phyloP scores from a whole-genome alignment of 23 tunicate genomes.

The Halocynthia roretzi region DNA sequence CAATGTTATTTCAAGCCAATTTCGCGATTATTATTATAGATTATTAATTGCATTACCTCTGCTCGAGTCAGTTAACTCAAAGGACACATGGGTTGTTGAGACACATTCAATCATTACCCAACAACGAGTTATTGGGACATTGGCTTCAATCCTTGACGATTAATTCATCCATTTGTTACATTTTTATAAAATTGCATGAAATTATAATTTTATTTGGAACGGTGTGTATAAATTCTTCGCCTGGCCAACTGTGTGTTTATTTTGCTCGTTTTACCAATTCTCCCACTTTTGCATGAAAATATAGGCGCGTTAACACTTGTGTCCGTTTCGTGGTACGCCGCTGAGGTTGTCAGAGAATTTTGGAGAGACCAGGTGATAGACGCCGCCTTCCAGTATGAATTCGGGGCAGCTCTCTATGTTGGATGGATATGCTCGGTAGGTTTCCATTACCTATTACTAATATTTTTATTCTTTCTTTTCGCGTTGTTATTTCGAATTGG shows the following conservation, averaged over 20 bases:
- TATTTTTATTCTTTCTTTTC: not conserved
- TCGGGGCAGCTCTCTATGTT: slow-evolving; percentile 65
- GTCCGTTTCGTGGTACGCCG: slow-evolving; percentile 84
- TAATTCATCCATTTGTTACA: not conserved
- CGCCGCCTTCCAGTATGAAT: slow-evolving; percentile 49
- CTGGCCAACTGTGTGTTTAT: too few relatives aligned
- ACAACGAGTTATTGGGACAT: too few relatives aligned
- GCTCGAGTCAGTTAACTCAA: too few relatives aligned
- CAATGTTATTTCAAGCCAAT: too few relatives aligned
- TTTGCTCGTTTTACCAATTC: too few relatives aligned
- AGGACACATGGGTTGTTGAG: too few relatives aligned
- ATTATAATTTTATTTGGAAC: not conserved
- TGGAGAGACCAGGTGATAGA: not conserved
- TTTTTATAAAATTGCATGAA: not conserved
- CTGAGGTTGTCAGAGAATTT: slow-evolving; percentile 52
- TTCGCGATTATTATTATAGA: too few relatives aligned
- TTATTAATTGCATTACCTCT: too few relatives aligned
- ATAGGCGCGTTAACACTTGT: slow-evolving; percentile 57
- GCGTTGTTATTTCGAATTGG: too few relatives aligned
- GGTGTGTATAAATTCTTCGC: not conserved
- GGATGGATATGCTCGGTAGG: slow-evolving; percentile 68
- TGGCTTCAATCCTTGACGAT: too few relatives aligned
- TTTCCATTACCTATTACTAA: not conserved
- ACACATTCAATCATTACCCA: too few relatives aligned
- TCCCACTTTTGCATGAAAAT: too few relatives aligned